phyloP scores from a whole-genome alignment of 2,888 invertebrate species.

The Noctua pronuba region DNA sequence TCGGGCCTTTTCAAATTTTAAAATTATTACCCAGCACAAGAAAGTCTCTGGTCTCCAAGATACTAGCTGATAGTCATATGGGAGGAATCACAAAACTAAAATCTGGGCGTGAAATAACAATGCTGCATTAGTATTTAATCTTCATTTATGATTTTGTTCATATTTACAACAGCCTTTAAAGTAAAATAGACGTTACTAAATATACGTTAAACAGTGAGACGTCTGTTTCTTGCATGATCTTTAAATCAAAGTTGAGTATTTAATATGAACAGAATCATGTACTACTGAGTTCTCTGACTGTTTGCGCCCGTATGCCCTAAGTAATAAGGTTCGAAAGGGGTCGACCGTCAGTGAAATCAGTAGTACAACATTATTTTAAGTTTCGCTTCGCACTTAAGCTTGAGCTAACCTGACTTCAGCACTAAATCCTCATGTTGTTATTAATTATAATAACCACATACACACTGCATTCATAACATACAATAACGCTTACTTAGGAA shows the following conservation, averaged over 20 bases:
- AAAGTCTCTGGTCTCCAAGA: not conserved
- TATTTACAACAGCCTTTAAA: slow-evolving; percentile 3
- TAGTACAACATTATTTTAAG: slow-evolving; percentile 50
- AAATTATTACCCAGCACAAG: not conserved
- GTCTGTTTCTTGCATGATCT: not conserved
- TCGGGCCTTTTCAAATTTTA: not conserved
- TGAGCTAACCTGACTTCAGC: slow-evolving; percentile 55
- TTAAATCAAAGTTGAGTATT: not conserved
- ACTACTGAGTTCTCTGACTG: no score
- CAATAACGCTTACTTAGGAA: slow-evolving; percentile 25
- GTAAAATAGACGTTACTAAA: no score
- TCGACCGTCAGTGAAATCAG: no score
- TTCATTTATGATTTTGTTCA: slow-evolving; percentile 56
- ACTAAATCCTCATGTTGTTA: slow-evolving; percentile 62
- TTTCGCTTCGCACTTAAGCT: slow-evolving; percentile 64
- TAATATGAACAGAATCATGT: slow-evolving; percentile 57
- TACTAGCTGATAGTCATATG: not conserved
- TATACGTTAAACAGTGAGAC: not conserved
- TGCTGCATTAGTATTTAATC: slow-evolving; percentile 57
- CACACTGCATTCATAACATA: slow-evolving; percentile 49
- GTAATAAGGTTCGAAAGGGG: no score
- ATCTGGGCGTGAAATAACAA: slow-evolving; percentile 57
- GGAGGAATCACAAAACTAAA: not conserved
- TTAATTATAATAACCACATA: slow-evolving; percentile 42
- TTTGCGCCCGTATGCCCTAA: no score